phyloP scores from a whole-genome alignment of 1,140 invertebrate genomes.

The Eumaeus atala region DNA sequence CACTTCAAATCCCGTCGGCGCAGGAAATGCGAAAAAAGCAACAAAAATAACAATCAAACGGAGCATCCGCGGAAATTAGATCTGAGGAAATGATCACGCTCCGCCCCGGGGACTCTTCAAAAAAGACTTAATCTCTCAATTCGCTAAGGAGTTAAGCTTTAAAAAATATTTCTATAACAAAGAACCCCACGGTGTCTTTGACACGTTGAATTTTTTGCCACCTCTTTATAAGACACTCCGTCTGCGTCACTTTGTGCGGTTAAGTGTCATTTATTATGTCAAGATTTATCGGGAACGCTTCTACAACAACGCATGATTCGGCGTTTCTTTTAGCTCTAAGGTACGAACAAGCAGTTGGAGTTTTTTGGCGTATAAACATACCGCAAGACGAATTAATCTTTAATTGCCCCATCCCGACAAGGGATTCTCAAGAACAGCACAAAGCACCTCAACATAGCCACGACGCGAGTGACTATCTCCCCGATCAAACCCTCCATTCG shows the following conservation, averaged over 20 bases:
- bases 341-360: not conserved
- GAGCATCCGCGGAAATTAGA: conserved; percentile 70
- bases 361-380: too few relatives aligned
- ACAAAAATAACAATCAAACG: conserved; percentile 74
- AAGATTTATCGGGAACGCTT: conserved; percentile 35
- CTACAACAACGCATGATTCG: not conserved
- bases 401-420: too few relatives aligned
- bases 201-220: conserved; percentile 69
- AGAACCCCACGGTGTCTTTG: conserved; percentile 68
- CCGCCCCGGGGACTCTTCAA: conserved; percentile 67
- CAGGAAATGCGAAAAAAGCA: conserved; percentile 56
- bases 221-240: conserved; percentile 68
- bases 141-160: conserved; percentile 73
- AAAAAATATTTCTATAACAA: conserved; percentile 73
- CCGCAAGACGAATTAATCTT: too few relatives aligned
- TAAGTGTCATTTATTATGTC: conserved; percentile 69
- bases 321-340: not conserved
- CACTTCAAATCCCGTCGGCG: conserved; percentile 63
- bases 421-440: too few relatives aligned
- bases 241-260: conserved; percentile 71
- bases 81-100: conserved; percentile 68
- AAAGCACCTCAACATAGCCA: too few relatives aligned
- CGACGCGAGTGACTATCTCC: conserved; percentile 3
- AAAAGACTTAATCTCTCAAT: conserved; percentile 73
- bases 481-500: not conserved